These are phyloP conservation scores for Bombus sibiricus DNA, from an alignment of 1,140 invertebrate species.

Conservation along the genomic window DNA sequence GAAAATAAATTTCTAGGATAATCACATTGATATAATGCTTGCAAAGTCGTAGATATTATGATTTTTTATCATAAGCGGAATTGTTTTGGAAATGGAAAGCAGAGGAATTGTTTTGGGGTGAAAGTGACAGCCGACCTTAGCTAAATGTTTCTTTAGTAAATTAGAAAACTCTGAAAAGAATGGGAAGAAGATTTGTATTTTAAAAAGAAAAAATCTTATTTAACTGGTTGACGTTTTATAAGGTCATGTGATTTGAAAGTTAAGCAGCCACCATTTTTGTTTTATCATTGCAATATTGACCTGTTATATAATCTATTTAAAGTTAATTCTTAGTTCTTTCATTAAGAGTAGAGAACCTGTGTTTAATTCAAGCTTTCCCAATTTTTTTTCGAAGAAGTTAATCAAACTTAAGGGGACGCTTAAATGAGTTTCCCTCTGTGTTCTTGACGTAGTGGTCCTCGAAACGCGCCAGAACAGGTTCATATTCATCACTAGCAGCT, in stretches of 20 bases:
- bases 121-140: not conserved
- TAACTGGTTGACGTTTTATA: not conserved
- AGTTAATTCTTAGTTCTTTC: not conserved
- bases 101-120: not conserved
- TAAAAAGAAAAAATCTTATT: not conserved
- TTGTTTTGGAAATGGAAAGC: not conserved
- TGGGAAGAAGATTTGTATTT: not conserved
- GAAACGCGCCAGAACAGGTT: slow-evolving; percentile 51
- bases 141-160: not conserved
- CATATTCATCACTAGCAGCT: slow-evolving; percentile 74
- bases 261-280: not conserved
- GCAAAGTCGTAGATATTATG: not conserved
- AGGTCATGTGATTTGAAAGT: not conserved
- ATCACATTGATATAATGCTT: too few relatives aligned
- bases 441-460: slow-evolving; percentile 20
- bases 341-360: not conserved
- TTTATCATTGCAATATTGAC: not conserved
- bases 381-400: not conserved
- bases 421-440: not conserved
- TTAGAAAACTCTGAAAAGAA: not conserved
- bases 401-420: not conserved
- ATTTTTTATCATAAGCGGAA: not conserved
- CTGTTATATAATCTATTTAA: not conserved
- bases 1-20: too few relatives aligned
- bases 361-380: too few relatives aligned